phyloP scores from a whole-genome alignment of 2,113 vertebrate species.

The Arenaria interpres region DNA sequence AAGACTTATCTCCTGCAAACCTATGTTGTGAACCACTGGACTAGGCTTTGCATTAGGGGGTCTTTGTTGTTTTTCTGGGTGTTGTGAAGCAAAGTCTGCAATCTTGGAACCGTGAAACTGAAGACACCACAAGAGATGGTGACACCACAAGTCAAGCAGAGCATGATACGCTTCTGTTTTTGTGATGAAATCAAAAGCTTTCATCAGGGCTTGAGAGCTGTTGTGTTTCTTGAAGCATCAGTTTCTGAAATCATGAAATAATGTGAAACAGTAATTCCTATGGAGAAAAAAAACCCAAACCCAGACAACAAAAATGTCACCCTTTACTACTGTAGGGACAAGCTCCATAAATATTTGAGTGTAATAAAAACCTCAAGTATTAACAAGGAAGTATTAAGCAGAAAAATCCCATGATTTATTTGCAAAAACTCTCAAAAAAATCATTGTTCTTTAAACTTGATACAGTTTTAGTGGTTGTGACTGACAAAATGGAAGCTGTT shows the following conservation, averaged over 20 bases:
- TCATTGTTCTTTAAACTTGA: not conserved
- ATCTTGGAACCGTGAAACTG: not conserved
- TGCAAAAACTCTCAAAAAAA: not conserved
- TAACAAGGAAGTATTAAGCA: not conserved
- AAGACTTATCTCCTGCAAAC: not conserved
- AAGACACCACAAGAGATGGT: not conserved
- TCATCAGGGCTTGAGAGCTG: not conserved
- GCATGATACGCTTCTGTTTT: not conserved
- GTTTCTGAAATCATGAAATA: not conserved
- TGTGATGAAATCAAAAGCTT: not conserved
- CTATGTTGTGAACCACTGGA: not conserved
- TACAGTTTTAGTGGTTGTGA: not conserved
- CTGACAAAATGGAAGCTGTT: not conserved
- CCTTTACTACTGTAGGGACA: not conserved
- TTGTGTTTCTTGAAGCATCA: not conserved
- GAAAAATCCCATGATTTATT: not conserved
- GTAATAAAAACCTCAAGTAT: not conserved
- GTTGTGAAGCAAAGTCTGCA: not conserved
- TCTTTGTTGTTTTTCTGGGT: not conserved
- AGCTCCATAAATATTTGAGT: not conserved
- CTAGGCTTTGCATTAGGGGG: not conserved
- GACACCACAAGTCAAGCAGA: not conserved
- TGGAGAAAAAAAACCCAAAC: fast-evolving
- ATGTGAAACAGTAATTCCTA: not conserved
- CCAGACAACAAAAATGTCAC: not conserved